Percentiles rank a stretch among this genome's conserved stretches.
phyloP scores from a whole-genome alignment of 1,140 invertebrate genomes.

The Drosophila nannoptera region DNA sequence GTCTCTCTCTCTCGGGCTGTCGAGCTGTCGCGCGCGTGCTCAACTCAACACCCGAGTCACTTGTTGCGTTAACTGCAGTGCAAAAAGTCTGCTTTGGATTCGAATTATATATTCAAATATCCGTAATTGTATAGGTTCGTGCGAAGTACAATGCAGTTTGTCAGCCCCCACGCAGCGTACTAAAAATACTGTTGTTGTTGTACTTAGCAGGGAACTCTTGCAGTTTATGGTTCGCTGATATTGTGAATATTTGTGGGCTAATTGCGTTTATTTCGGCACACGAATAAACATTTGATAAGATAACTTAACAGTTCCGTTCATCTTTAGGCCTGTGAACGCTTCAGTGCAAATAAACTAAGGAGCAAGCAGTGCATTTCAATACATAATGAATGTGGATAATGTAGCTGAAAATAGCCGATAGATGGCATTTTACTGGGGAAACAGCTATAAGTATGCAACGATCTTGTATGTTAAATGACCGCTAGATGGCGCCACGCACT shows the following conservation, averaged over 20 bases:
- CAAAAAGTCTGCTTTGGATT: slow-evolving; percentile 4
- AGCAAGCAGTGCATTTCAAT: background rate
- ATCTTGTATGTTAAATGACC: background rate
- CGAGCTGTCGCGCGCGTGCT: background rate
- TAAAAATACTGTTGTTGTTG: too few species aligned
- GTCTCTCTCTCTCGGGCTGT: background rate
- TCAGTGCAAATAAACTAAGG: too few species aligned
- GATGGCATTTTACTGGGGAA: background rate
- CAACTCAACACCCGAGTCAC: background rate
- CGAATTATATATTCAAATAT: background rate
- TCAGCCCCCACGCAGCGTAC: too few species aligned
- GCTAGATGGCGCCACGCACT: background rate
- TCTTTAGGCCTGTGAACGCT: too few species aligned
- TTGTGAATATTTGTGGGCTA: background rate
- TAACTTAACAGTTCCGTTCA: slow-evolving; percentile 3
- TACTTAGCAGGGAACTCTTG: too few species aligned
- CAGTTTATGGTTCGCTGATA: background rate
- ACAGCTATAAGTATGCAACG: background rate
- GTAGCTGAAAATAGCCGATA: background rate
- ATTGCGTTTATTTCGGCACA: background rate
- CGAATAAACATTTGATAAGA: slow-evolving; percentile 20
- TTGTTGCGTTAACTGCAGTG: background rate
- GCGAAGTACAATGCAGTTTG: too few species aligned
- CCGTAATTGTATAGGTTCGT: too few species aligned
- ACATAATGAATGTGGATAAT: too few species aligned